Base-by-base conservation (phyloP, 2,113 vertebrate species). In the Cichladusa arquata region DNA sequence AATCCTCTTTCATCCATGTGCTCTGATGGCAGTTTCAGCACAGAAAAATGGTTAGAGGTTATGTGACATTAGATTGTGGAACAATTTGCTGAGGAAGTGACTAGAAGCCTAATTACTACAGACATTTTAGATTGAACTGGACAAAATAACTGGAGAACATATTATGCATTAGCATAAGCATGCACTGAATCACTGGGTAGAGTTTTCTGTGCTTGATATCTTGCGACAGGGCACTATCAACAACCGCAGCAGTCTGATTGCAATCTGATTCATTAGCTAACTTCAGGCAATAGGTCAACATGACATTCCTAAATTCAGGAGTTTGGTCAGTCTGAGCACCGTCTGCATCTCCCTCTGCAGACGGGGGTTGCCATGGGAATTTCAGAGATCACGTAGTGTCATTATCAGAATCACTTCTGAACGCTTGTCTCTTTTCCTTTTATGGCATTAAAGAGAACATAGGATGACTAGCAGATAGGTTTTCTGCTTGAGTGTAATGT, bases 61-160 rank as follows among this genome's bases (percentile, higher is more conserved):
- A 74, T 74, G 51, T 88, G 94, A 40, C 57, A 76, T 81, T 81
- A 86, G 44, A 34, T 33, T 64, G 86, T 86, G 51, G 80, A 94
- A 88, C 61, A 81, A 33, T 93, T 96, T 90, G 83, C 69, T 33
- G 45, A 81, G 60, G 82, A 79, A 96, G 86, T 93, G 82, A 71
- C 85, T 92, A 70, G 74, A 73, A 91, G 58, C 67, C 67, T 94
- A 91, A 96, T 94, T 95, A 71, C 51, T 94, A 90, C 82, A 93
- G 92, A 74, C 82, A 42, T 90, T 93, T 93, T 88, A 86, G 94
- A 95, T 83, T 90, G 56, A 86, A 95, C 85, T 83, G 81, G 81
- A 90, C 71, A 88, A 93, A 96, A 90, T 94, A 48, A 40, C 70
- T 83, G 48, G 74, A 51, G 56, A 93, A 93, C 54, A 36, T 74